Conservation (phyloP, 2,113 vertebrate genomes). For the Gobius niger region DNA sequence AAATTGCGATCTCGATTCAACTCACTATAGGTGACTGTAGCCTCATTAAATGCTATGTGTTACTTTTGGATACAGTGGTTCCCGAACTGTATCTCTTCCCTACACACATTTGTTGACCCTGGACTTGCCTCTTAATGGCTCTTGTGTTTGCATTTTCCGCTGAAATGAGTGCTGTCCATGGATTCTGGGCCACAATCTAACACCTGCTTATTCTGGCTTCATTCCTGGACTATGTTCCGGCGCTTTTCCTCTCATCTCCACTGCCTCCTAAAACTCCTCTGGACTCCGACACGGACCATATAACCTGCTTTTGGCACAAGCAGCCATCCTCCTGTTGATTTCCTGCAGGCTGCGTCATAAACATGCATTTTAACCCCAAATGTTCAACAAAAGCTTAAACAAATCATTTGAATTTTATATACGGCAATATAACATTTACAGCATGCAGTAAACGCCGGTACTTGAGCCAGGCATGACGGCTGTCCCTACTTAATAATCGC, state of each 20-base stretch:
- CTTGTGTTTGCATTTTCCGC: slow-evolving; percentile 5
- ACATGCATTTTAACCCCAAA: background rate
- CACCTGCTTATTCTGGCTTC: slow-evolving; percentile 40
- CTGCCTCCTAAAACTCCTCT: slow-evolving; percentile 21
- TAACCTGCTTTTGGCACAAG: background rate
- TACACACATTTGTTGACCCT: slow-evolving; percentile 7
- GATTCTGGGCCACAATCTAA: slow-evolving; percentile 22
- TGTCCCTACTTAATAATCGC: background rate
- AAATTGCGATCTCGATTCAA: too few relatives aligned
- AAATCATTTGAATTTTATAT: background rate
- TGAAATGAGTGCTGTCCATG: slow-evolving; percentile 2
- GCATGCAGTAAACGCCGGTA: background rate
- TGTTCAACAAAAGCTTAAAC: background rate
- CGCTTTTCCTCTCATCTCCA: background rate
- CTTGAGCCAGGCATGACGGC: slow-evolving; percentile 12
- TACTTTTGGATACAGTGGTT: too few relatives aligned
- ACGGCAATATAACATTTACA: background rate
- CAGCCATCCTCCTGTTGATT: slow-evolving; percentile 19
- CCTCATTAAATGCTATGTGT: too few relatives aligned
- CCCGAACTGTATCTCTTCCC: background rate
- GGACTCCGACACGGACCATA: slow-evolving; percentile 8
- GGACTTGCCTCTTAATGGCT: background rate
- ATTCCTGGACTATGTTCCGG: slow-evolving; percentile 16
- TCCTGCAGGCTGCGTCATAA: background rate
- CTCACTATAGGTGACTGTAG: too few relatives aligned